These are phyloP conservation scores for Troides helena DNA, from an alignment of 2,888 invertebrate genomes.

Conservation along the genomic window DNA sequence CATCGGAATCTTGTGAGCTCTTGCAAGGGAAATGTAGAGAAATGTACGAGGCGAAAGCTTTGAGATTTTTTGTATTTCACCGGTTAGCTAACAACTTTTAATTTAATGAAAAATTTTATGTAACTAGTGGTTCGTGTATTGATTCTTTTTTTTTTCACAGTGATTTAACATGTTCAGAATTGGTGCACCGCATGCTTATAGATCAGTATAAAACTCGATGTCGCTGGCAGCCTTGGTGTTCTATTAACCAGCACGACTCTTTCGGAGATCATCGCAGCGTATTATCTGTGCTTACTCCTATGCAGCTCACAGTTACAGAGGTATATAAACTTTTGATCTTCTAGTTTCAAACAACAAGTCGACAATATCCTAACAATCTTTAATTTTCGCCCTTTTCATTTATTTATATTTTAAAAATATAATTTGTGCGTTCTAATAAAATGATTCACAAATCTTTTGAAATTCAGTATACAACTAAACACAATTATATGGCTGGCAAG, in stretches of 20 bases:
- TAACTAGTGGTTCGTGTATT: no score
- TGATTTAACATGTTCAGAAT: slow-evolving; percentile 62
- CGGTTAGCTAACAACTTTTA: slow-evolving; percentile 48
- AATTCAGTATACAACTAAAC: no score
- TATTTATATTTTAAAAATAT: no score
- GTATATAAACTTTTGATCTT: slow-evolving; percentile 38
- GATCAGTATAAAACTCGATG: slow-evolving; percentile 56
- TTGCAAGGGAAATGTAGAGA: slow-evolving; percentile 58
- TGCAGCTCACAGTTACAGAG: slow-evolving; percentile 64
- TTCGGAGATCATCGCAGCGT: slow-evolving; percentile 64
- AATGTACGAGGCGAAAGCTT: slow-evolving; percentile 52
- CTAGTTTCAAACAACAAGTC: background rate
- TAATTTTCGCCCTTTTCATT: no score
- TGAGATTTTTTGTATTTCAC: slow-evolving; percentile 59
- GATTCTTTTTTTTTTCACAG: slow-evolving; percentile 39
- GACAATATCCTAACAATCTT: no score
- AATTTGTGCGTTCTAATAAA: no score
- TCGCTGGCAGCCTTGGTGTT: slow-evolving; percentile 68
- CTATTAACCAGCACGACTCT: slow-evolving; percentile 60
- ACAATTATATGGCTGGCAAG: no score
- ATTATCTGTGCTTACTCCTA: slow-evolving; percentile 60
- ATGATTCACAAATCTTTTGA: no score
- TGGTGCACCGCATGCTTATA: slow-evolving; percentile 58
- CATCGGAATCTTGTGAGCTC: slow-evolving; percentile 45
- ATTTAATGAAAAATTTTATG: no score